Base-by-base conservation (phyloP, 2,113 vertebrate genomes). In the Anoplopoma fimbria region DNA sequence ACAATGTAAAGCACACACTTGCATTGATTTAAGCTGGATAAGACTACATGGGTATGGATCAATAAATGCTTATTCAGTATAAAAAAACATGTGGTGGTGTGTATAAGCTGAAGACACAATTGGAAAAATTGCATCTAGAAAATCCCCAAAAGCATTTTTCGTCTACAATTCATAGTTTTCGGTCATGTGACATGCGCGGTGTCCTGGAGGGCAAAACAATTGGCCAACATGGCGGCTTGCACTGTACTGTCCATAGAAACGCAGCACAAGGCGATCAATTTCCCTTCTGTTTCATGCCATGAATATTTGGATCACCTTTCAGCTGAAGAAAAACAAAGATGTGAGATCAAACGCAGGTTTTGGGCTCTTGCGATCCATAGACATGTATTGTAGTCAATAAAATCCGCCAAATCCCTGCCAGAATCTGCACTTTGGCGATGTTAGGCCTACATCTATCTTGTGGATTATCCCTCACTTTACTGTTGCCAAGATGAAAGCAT, bases 1-100 rank as follows among this genome's bases (percentile, higher is more conserved):
- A 79, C 33, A 40, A 51, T 64, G 33, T 34, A 42, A 25, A 69
- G 38, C 38, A 58, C 17, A 38, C 75, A 60, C 74, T 74, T 81
- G 15, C 38, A 77, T 81, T 31, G 74, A 15, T 58, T 29, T 53
- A 21, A 71, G 25, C 68, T 33, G 23, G 21, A 31, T 73, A 25
- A 58, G 69, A 19, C 23, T 36, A 15, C 17, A n/a, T 64, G 14
- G 6, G 10, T 10, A 62, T 19, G 17, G 60, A 57, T 45, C 40
- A 60, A n/a, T 42, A 69, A 77, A 73, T 53, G 45, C 29, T 55
- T 21, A 75, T 58, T 73, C 6, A 60, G 31, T 51, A 65, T 2
- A 69, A 42, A 51, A n/a, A 42, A 64, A 45, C 53, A 75, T 12
- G n/a, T 29, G 19, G 27, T 67, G 53, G 19, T 47, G 31, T 60